Base-by-base conservation (phyloP, 2,113 vertebrate species). In the Hemicordylus capensis region DNA sequence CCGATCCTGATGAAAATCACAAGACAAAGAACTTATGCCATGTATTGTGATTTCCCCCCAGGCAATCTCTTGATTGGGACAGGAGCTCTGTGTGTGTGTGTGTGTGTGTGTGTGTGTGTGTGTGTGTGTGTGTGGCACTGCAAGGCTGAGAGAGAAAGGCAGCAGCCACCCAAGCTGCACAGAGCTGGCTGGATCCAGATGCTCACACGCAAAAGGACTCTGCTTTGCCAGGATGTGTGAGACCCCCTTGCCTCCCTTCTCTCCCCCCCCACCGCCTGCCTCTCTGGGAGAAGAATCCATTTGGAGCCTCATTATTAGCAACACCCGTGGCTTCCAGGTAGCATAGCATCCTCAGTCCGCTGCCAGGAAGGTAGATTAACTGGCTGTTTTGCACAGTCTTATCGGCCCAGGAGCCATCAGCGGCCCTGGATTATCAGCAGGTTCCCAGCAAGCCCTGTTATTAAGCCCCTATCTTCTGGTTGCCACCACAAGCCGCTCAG, bases 311-410 rank as follows among this genome's bases (percentile, higher is more conserved):
- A 63, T 83, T 83, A 83, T 63, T 61, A 74, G 81, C 81, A 63
- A 48, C 81, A 83, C 69, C 78, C 42, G 19, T 31, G 56, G 70
- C 69, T 34, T 48, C 54, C 81, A 83, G 69, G 81, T 83, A 83
- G 81, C 80, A 59, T 20, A 73, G 67, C 81, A 83, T 83, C 81
- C 28, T 17, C 81, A 44, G 56, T 39, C 56, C 2, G 69, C 81
- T 83, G 81, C 81, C 81, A 83, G 81, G 69, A 74, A 83, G 81
- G 81, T 83, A 83, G 81, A 83, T 83, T 83, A 81, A 48, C 66
- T 70, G 66, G 64, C 66, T 70, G 79, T 81, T 70, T 39, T 70
- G 51, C 48, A 31, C 37, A 10, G 69, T 48, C 56, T 83, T 83
- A 83, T 83, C 81, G 20, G 81, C 42, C 81, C 56, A 31, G 81